Base-by-base conservation (phyloP, 2,888 invertebrate genomes). In the Eurytoma californica region DNA sequence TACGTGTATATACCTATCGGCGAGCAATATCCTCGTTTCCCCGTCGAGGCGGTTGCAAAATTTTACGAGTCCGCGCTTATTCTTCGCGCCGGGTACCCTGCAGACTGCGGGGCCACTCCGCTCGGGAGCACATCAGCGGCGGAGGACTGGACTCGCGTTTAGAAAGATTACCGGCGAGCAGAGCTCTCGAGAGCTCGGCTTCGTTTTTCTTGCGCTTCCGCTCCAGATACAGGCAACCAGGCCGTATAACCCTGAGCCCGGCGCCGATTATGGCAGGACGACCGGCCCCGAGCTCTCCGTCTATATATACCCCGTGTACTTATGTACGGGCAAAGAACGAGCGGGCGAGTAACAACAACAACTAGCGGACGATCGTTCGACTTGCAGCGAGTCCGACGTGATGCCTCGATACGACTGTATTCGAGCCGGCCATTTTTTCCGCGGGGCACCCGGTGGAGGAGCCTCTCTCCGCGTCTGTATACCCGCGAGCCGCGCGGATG, bases 131-230 rank as follows among this genome's bases (percentile, higher is more conserved):
- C 68, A 20, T 12, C 14, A 39, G 16, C 13, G 20, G 28, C 13
- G 20, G 28, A 60, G 24, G 28, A 13, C 13, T 14, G 9, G 60
- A 24, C 61, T 20, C 63, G 61, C 57, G 70, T 65, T 77, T 70
- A 77, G 72, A 72, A 66, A 77, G 77, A 72, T 77, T 72, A 77
- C 53, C 39, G 39, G 39, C 49, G 14, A 39, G 66, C n/a, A 18
- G 12, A 20, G 60, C 49, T 24, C 24, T 24, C 24, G 24, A 24
- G 39, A 39, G 39, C 57, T 20, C 51, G 1, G 20, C 58, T 58
- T 61, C 13, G 74, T 70, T 74, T 74, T 74, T 65, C 72, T 74
- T 28, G 47, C 18, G 69, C 79, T 78, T 79, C 79, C 79, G 79
- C 73, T 73, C 79, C 69, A 74, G 79, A 79, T 79, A 61, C 67